Evolutionary conservation across 1,140 invertebrate species (phyloP), one percentile per base, ranked within the genome.

Genomic region (Uloborus diversus): DNA sequence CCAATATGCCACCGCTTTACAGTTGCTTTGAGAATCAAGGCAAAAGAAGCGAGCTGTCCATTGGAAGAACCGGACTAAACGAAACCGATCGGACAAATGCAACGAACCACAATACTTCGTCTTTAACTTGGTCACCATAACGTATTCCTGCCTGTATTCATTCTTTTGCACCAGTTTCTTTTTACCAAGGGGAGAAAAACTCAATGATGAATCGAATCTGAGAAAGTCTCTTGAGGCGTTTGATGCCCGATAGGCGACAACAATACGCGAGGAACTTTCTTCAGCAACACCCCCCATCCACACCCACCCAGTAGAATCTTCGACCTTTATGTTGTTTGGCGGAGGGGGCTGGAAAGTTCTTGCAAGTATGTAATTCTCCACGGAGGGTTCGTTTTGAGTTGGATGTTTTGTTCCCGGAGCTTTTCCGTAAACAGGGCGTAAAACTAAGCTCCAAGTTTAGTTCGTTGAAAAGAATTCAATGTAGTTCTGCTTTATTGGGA

Each of bases 391-490:
- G 32, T 65, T 66, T 49, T 37, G 64, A 66, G 42, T 66, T 28
- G 33, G 25, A 20, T 66, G 42, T 47, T 66, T 66, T 66, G 47
- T 30, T 66, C 51, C 37, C 17, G 25, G 25, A n/a, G 42, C 25
- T 64, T 28, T 66, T 66, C 20, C 37, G 64, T 49, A 66, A 66
- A 66, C 64, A 66, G 64, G 64, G 64, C 64, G 64, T 66, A 47
- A 66, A 66, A 66, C 47, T 66, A 66, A 66, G 64, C 42, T 49
- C 51, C 32, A 23, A 66, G 64, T 66, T 66, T n/a, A n/a, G n/a
- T n/a, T n/a, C n/a, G n/a, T n/a, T n/a, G n/a, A n/a, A n/a, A n/a
- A n/a, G n/a, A n/a, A n/a, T n/a, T n/a, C n/a, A n/a, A n/a, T n/a
- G n/a, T n/a, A n/a, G n/a, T n/a, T n/a, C n/a, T n/a, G n/a, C n/a